A percentile compares a stretch with the other conserved stretches of the same genome.
phyloP scores from a whole-genome alignment of 30 jellyfish, hydroid and myxozoan genomes.

The Morbakka virulenta region DNA sequence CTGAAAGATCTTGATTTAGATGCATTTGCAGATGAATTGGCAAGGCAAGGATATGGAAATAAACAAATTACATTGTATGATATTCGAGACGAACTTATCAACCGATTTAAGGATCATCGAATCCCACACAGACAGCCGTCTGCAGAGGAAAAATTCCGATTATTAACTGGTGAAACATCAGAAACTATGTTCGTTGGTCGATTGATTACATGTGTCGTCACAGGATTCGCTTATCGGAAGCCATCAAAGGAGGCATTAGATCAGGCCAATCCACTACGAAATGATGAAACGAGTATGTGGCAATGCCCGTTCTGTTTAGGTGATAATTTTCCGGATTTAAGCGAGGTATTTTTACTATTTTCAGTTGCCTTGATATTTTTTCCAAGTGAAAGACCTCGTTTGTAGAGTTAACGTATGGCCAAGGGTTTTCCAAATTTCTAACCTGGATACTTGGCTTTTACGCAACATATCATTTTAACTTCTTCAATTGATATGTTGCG shows the following conservation, averaged over 20 bases:
- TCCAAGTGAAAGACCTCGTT: no score
- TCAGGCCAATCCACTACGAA: conserved; percentile 92
- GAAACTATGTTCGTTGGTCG: conserved; percentile 78
- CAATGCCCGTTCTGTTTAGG: conserved; percentile 89
- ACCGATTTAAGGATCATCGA: conserved; percentile 89
- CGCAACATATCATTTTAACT: no score
- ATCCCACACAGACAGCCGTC: conserved; percentile 58
- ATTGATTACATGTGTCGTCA: conserved; percentile 86
- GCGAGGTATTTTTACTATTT: conserved; percentile 64
- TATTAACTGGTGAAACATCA: conserved; percentile 84
- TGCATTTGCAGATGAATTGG: conserved; percentile 97
- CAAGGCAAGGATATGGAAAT: conserved; percentile 97
- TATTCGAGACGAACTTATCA: conserved; percentile 89
- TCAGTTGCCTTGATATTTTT: background rate
- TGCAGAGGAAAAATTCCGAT: conserved; percentile 70
- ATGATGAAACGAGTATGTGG: conserved; percentile 92
- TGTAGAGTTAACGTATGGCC: no score
- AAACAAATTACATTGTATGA: conserved; percentile 90
- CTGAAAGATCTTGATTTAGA: conserved; percentile 87
- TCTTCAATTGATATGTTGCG: no score
- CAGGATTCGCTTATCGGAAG: conserved; percentile 90
- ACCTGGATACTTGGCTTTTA: no score
- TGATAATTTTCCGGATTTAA: conserved; percentile 87
- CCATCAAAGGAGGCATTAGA: conserved; percentile 92
- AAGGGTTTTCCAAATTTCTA: no score